Base-by-base conservation (phyloP, 2,797 vertebrate species). In the Clarias platycephalus region DNA sequence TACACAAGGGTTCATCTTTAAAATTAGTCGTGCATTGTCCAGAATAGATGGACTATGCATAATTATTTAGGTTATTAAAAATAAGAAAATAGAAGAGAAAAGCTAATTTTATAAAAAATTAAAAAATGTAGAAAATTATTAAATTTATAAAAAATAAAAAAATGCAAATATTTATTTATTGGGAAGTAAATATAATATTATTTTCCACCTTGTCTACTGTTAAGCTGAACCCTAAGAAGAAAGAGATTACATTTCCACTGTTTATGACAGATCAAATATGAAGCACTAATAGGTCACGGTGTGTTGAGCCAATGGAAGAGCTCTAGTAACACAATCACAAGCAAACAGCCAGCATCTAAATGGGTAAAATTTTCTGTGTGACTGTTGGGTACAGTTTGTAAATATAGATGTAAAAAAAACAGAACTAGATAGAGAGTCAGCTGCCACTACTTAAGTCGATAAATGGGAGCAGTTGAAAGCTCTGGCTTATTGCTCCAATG, bases 211-310 rank as follows among this genome's bases (percentile, higher is more conserved):
- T 71, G 68, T 71, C 37, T 44, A 44, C 37, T 13, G 20, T 71
- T 71, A 40, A 44, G 53, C 24, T 76, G 8, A 76, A 62, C 44
- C 8, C 40, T 55, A 4, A 10, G 49, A 76, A 15, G 22, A 13
- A 53, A 83, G 44, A 57, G 31, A 16, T 37, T 37, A 55, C 44
- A 22, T 26, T 34, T 37, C 72, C 31, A 20, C 63, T 82, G 80
- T 28, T 31, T 10, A 4, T 58, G 91, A 89, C 88, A 89, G 89
- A 90, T 87, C 91, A 93, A 93, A 93, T 94, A 91, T 91, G 90
- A 89, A 88, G 90, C 91, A 93, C 93, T 94, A 92, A 92, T 93
- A 92, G 92, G 89, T 90, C 90, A 87, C 88, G 90, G 72, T 88
- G 58, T 31, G 0, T 92, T 88, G 88, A 84, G 31, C 81, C 44